Evolutionary conservation across 2,888 invertebrate genomes (phyloP), one percentile per base, ranked within the genome.

Genomic region (Anarsia innoxiella): DNA sequence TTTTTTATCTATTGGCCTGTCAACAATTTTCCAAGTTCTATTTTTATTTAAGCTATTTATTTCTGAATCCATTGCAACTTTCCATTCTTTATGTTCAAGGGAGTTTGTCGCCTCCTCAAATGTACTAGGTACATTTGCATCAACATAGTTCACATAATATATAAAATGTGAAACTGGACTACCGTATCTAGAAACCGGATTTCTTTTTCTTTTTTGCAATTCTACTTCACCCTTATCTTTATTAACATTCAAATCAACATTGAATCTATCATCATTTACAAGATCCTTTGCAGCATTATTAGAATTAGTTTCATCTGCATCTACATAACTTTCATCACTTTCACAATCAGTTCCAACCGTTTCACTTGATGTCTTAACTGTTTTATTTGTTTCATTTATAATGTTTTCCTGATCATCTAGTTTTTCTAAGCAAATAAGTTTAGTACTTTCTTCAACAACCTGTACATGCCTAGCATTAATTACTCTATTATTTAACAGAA

Each of bases 1-100:
- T 3, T 54, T 44, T 51, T 56, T 48, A 39, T 49, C 44, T 44
- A 50, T 37, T 29, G 58, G 60, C 23, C 34, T 44, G 3, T 51
- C 45, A 28, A 56, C 52, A 38, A 61, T n/a, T 45, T 44, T 37
- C 59, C 59, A 64, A 12, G 59, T 65, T 16, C 57, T 44, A 38
- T 64, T 63, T 44, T 53, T 49, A 23, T 41, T 37, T 38, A 60
- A 37, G 26, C 54, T 57, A 25, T 51, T 40, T 15, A 59, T 56
- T 47, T 64, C 61, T 1, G 30, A 16, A 10, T 58, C 40, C 53
- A 63, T 63, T 8, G 59, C 62, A 10, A 10, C 31, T 43, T 53
- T 39, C 59, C 53, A 57, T 44, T 55, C 32, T 25, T 46, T 42
- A 38, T 3, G 2, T 19, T 59, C 52, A 32, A 42, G 0, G 28